phyloP scores from a whole-genome alignment of 2,888 invertebrate genomes.

The Thera obeliscata region DNA sequence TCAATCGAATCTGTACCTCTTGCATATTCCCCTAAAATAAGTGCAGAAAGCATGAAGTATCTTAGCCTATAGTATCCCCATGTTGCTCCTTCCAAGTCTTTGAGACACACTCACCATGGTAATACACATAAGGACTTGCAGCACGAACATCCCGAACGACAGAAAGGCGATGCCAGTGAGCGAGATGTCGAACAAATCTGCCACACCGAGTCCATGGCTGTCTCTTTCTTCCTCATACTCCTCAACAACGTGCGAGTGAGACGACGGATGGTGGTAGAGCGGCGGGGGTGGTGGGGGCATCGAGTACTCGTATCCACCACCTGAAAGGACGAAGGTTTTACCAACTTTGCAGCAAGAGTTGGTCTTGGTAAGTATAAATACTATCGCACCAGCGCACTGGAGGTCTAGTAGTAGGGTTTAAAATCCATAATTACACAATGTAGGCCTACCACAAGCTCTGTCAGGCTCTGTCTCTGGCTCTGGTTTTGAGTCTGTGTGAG shows the following conservation, averaged over 20 bases:
- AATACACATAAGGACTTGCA: constrained; percentile 92
- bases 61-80: no score
- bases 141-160: constrained; percentile 91
- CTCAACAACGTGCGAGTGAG: constrained; percentile 55
- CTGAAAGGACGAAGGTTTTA: constrained; percentile 45
- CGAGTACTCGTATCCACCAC: constrained; percentile 77
- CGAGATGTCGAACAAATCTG: constrained; percentile 91
- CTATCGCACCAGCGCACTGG: no score
- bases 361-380: no score
- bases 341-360: not conserved
- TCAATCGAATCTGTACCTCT: no score
- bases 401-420: no score
- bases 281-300: constrained; percentile 79
- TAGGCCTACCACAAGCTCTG: no score
- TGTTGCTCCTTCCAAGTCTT: no score
- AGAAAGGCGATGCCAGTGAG: constrained; percentile 92
- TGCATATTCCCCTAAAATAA: no score
- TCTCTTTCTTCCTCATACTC: constrained; percentile 73
- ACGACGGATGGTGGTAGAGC: constrained; percentile 60
- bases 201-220: constrained; percentile 86
- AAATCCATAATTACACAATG: no score
- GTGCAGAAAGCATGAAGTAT: no score
- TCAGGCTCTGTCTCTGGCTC: no score
- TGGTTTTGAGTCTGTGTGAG: no score
- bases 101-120: constrained; percentile 78